These are phyloP conservation scores for Sardinella longiceps DNA, from an alignment of 2,797 vertebrate species.

Conservation along the genomic window DNA sequence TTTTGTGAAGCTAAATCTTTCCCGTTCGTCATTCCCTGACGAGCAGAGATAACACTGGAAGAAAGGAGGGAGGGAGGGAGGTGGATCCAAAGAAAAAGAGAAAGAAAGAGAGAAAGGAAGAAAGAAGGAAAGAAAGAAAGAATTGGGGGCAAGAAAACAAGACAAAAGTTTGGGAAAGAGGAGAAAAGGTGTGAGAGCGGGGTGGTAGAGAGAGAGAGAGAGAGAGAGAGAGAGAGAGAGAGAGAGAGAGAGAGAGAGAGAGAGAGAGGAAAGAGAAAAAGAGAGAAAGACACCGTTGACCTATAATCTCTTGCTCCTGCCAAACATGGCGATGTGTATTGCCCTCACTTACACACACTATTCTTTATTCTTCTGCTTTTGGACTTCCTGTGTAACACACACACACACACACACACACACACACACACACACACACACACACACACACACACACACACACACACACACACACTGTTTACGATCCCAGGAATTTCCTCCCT, in stretches of 20 bases:
- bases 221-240: not conserved
- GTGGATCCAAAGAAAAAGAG: not conserved
- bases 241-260: not conserved
- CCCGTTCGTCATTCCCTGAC: not conserved
- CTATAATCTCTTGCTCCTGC: constrained; percentile 33
- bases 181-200: not conserved
- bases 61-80: not conserved
- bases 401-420: constrained; percentile 33
- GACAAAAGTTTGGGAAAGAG: not conserved
- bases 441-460: constrained; percentile 39
- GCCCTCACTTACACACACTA: not conserved
- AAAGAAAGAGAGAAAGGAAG: too few relatives aligned
- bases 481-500: constrained; percentile 72
- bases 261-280: not conserved
- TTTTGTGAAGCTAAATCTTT: not conserved
- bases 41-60: not conserved
- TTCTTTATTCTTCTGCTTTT: constrained; percentile 19
- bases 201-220: not conserved
- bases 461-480: constrained; percentile 60
- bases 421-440: constrained; percentile 37
- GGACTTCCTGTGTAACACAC: constrained; percentile 51
- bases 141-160: not conserved
- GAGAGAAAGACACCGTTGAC: not conserved
- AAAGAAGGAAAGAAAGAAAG: not conserved
- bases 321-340: constrained; percentile 41